Base-by-base conservation (phyloP, 1,140 invertebrate genomes). In the Cydia amplana region DNA sequence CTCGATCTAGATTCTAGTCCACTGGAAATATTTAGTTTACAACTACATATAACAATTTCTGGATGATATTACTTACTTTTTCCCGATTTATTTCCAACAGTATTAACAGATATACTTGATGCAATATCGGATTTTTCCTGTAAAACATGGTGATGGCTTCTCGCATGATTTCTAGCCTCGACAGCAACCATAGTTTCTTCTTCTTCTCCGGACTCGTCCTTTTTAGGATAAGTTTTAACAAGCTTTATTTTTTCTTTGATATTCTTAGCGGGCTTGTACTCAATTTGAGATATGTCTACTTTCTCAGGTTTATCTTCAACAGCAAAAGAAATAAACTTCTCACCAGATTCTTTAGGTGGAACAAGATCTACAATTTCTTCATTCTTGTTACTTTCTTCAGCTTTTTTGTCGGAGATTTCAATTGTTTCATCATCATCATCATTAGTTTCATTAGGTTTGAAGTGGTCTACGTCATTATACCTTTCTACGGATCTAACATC, bases 151-250 rank as follows among this genome's bases (percentile, higher is more conserved):
- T 88, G 78, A 0, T 88, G 78, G 36, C 85, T 90, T 40, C 87
- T 89, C 2, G 83, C 88, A 78, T 94, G 91, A 77, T 94, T 94
- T 72, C 94, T 93, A 0, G 92, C 94, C 82, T 94, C 94, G 40
- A 94, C 89, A n/a, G 94, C 94, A 32, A 94, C 89, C 94, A 94
- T 95, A 4, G 94, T 94, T 83, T 94, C 94, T 78, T 91, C 90
- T 10, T 93, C 93, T 74, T 93, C 91, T 32, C 91, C 89, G 28
- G 88, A 83, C 79, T 94, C 89, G 6, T 89, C 84, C 81, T 93
- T 91, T 70, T 93, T 90, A n/a, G 90, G 84, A 72, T 93, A 88
- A 51, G 92, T 91, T 79, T 93, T 93, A 0, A 89, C 88, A 25
- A 93, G 79, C 46, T 93, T 93, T 46, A 93, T 93, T 74, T 93